A percentile compares a stretch with the other conserved stretches of the same genome.
These are phyloP conservation scores for Vanacampus margaritifer DNA, from an alignment of 2,113 vertebrate species.

Conservation along the genomic window DNA sequence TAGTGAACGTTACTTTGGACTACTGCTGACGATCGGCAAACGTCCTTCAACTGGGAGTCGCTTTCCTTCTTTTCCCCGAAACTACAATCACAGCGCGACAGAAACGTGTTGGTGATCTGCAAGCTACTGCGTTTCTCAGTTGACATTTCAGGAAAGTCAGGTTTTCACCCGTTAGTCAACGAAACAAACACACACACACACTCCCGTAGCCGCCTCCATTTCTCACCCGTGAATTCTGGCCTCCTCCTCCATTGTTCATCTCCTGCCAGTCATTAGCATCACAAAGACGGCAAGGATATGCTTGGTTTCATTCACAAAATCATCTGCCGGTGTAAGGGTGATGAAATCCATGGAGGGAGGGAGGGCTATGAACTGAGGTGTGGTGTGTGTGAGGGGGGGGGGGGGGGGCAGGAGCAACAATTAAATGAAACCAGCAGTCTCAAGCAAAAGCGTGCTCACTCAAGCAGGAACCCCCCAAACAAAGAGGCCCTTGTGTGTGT, in stretches of 20 bases:
- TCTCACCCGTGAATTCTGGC: slow-evolving; percentile 68
- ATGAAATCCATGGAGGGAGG: slow-evolving; percentile 74
- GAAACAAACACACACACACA: slow-evolving; percentile 28
- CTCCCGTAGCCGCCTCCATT: slow-evolving; percentile 32
- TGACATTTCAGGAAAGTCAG: slow-evolving; percentile 19
- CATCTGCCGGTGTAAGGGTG: slow-evolving; percentile 80
- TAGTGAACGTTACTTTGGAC: not conserved
- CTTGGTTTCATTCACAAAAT: slow-evolving; percentile 90
- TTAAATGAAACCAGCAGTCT: slow-evolving; percentile 68
- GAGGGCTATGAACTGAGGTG: slow-evolving; percentile 60
- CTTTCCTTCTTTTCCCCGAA: slow-evolving; percentile 32
- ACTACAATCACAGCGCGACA: slow-evolving; percentile 1
- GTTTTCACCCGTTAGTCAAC: slow-evolving; percentile 28
- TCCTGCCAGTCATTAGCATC: slow-evolving; percentile 79
- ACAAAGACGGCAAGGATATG: slow-evolving; percentile 82
- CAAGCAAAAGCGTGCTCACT: slow-evolving; percentile 53
- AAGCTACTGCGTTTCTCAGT: not conserved
- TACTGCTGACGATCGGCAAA: too few species aligned
- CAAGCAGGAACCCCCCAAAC: slow-evolving; percentile 48
- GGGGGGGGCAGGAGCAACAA: slow-evolving; percentile 44
- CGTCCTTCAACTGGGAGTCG: not conserved
- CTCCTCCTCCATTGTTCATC: slow-evolving; percentile 69
- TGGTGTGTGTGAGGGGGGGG: not conserved
- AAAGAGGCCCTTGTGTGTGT: slow-evolving; percentile 63
- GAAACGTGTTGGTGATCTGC: not conserved